Conservation (phyloP, 2,797 vertebrate species). For the Helicolenus hilgendorfi region DNA sequence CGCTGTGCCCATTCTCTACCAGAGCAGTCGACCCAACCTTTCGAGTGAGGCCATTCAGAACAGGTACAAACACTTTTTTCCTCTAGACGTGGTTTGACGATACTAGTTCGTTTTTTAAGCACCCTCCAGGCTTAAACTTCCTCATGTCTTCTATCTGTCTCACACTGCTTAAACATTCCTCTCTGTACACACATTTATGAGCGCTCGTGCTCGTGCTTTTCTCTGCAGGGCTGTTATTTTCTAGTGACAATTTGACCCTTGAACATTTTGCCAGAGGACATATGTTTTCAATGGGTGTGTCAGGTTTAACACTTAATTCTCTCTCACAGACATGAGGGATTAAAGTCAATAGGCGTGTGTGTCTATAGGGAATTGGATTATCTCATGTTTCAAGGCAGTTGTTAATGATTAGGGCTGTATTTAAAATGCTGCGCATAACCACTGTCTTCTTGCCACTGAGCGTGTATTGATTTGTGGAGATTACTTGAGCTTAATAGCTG, state of each 20-base stretch:
- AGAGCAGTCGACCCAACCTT: background rate
- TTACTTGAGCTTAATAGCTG: conserved; percentile 38
- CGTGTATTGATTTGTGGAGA: conserved; percentile 55
- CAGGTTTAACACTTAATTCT: conserved; percentile 58
- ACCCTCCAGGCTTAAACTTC: background rate
- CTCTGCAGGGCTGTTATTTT: conserved; percentile 54
- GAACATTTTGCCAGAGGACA: conserved; percentile 49
- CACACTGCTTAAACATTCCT: conserved; percentile 27
- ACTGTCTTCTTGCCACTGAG: conserved; percentile 42
- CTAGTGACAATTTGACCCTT: conserved; percentile 55
- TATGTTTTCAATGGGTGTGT: conserved; percentile 57
- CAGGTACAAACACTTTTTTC: background rate
- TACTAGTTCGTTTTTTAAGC: background rate
- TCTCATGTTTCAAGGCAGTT: conserved; percentile 53
- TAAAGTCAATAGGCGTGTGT: conserved; percentile 41
- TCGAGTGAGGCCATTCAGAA: background rate
- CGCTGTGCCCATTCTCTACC: background rate
- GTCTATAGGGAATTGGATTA: conserved; percentile 54
- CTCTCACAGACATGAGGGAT: conserved; percentile 55
- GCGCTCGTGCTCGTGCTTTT: background rate
- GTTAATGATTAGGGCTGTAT: conserved; percentile 73
- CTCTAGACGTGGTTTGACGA: background rate
- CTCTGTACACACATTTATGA: background rate
- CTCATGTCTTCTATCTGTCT: background rate
- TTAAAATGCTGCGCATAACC: conserved; percentile 69